A percentile compares a stretch with the other conserved stretches of the same genome.
Conservation (phyloP, 2,113 vertebrate species). For the Furnarius figulus region DNA sequence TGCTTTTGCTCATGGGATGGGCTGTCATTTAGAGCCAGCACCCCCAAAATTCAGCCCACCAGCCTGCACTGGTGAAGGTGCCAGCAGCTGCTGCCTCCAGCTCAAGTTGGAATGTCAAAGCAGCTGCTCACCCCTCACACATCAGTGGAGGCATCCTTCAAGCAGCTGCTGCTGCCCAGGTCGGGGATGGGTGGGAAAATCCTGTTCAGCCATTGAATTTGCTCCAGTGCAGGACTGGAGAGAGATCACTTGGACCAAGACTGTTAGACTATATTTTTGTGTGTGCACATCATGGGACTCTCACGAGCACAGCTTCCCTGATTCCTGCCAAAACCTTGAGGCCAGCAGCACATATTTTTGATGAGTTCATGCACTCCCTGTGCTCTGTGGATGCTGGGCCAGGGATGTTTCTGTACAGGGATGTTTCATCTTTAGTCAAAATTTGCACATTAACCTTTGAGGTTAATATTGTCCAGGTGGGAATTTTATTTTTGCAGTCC, state of each 20-base stretch:
- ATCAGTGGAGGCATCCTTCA: neutral
- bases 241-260: fast-evolving
- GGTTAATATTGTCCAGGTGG: neutral
- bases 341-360: neutral
- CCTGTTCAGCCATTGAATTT: neutral
- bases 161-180: neutral
- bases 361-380: neutral
- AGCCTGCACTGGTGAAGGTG: neutral
- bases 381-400: neutral
- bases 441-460: neutral
- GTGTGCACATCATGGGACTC: neutral
- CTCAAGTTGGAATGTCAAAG: fast-evolving
- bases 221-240: neutral
- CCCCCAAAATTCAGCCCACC: neutral
- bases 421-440: neutral
- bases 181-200: neutral
- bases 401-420: neutral
- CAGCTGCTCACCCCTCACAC: neutral
- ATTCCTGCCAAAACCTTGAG: neutral
- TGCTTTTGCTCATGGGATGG: neutral
- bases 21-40: neutral
- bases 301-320: neutral
- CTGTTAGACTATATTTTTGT: neutral
- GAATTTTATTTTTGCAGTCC: neutral
- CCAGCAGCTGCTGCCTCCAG: neutral